Base-by-base conservation (phyloP, 2,888 invertebrate species). In the Andrena chrysosceles region DNA sequence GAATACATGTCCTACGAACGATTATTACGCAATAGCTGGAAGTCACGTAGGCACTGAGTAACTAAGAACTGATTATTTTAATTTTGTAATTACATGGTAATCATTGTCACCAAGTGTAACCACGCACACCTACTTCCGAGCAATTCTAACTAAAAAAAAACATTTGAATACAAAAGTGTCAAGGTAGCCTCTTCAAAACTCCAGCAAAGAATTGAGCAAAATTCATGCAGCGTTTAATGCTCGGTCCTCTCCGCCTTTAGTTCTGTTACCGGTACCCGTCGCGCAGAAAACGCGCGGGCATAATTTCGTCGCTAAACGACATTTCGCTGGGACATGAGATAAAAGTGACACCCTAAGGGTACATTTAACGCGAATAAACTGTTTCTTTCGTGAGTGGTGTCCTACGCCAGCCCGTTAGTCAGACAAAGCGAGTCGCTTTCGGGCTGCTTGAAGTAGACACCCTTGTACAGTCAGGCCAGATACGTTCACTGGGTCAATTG, bases 401-500 rank as follows among this genome's bases (percentile, higher is more conserved):
- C 33, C 73, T 56, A 48, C 63, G 73, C 56, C 63, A 64, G 76
- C 59, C 75, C 76, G 86, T 88, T 88, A 86, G 88, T 85, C 86
- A 76, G 83, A 69, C 59, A 70, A 71, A 80, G 85, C 60, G 73
- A 69, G 80, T 80, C 69, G 76, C 26, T 59, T 16, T 48, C 23
- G 79, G 71, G 54, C 33, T 86, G 81, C 69, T 78, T 87, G 74
- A 66, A 84, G 77, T 88, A 86, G 88, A 77, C 85, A 60, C 66
- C 42, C 20, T 60, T 63, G 60, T n/a, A 59, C 67, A 35, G 59
- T 31, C 26, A 23, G 52, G 49, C 63, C 69, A 67, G 80, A 60
- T 62, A 64, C 79, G 74, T 68, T 71, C 68, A 13, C 60, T 31
- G 76, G 84, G 89, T 89, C 91, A 90, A 92, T 92, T 91, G 91